These are phyloP conservation scores for Ictalurus punctatus DNA, from an alignment of 2,113 vertebrate genomes.

Conservation along the genomic window DNA sequence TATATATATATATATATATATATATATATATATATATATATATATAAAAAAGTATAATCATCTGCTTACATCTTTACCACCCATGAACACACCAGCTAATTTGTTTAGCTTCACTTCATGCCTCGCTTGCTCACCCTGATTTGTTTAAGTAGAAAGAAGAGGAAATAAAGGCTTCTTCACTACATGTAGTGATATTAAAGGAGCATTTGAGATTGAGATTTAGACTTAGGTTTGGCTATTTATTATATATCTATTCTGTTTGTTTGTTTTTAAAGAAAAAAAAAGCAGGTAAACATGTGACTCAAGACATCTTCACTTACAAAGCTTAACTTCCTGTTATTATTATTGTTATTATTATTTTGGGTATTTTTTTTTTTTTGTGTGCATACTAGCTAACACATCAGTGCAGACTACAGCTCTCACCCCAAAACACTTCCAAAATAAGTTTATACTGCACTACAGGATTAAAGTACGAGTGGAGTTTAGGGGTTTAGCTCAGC, in stretches of 20 bases:
- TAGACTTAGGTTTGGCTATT: too few relatives aligned
- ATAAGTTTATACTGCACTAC: not conserved
- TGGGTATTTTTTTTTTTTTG: not conserved
- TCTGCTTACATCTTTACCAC: too few relatives aligned
- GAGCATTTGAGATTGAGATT: not conserved
- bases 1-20: too few relatives aligned
- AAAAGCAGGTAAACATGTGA: not conserved
- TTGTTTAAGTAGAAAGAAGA: not conserved
- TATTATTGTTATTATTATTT: too few relatives aligned
- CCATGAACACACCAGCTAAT: not conserved
- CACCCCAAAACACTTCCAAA: not conserved
- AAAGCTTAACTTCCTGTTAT: not conserved
- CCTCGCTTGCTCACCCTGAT: not conserved
- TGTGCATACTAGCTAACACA: not conserved
- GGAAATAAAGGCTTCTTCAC: not conserved
- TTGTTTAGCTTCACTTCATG: constrained; percentile 23
- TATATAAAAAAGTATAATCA: too few relatives aligned
- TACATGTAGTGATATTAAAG: not conserved
- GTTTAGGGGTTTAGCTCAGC: not conserved
- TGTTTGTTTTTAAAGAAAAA: too few relatives aligned
- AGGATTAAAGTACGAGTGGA: not conserved
- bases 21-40: too few relatives aligned
- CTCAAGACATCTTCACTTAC: not conserved
- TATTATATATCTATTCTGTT: not conserved
- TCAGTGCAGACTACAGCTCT: not conserved